Percentiles rank a stretch among this genome's conserved stretches.
phyloP scores from a whole-genome alignment of 2,888 invertebrate species.

The Platycheirus albimanus region DNA sequence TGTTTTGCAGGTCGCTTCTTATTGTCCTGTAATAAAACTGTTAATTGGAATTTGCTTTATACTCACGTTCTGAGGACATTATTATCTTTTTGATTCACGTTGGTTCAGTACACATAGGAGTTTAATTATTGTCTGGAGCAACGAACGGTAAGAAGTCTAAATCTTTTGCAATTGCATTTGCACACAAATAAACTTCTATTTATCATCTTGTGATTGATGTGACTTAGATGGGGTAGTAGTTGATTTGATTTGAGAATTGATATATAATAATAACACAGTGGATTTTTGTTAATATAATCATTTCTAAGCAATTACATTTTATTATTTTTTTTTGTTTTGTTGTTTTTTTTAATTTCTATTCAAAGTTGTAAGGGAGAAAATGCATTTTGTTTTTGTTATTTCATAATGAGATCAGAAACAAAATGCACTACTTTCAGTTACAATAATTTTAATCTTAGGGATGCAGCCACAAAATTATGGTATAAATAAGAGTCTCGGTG shows the following conservation, averaged over 20 bases:
- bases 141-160: slow-evolving; percentile 73
- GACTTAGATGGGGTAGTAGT: slow-evolving; percentile 72
- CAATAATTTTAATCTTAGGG: slow-evolving; percentile 22
- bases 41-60: slow-evolving; percentile 69
- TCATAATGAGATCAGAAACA: slow-evolving; percentile 9
- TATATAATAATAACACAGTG: slow-evolving; percentile 76
- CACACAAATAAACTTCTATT: slow-evolving; percentile 69
- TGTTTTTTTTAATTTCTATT: slow-evolving; percentile 59
- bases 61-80: slow-evolving; percentile 68
- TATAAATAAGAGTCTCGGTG: slow-evolving; percentile 20
- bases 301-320: slow-evolving; percentile 50
- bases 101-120: slow-evolving; percentile 65
- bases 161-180: slow-evolving; percentile 70
- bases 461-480: slow-evolving; percentile 29
- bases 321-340: too few relatives aligned
- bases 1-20: slow-evolving; percentile 13
- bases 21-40: slow-evolving; percentile 67
- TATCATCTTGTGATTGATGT: slow-evolving; percentile 71
- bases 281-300: slow-evolving; percentile 75
- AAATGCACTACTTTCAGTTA: slow-evolving; percentile 1
- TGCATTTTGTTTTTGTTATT: slow-evolving; percentile 51
- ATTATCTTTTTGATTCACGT: slow-evolving; percentile 56
- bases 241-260: slow-evolving; percentile 73
- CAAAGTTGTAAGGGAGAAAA: slow-evolving; percentile 20
- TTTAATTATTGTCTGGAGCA: slow-evolving; percentile 62